Evolutionary conservation across 2,113 vertebrate species (phyloP).

Genomic region (Xenopus tropicalis): DNA sequence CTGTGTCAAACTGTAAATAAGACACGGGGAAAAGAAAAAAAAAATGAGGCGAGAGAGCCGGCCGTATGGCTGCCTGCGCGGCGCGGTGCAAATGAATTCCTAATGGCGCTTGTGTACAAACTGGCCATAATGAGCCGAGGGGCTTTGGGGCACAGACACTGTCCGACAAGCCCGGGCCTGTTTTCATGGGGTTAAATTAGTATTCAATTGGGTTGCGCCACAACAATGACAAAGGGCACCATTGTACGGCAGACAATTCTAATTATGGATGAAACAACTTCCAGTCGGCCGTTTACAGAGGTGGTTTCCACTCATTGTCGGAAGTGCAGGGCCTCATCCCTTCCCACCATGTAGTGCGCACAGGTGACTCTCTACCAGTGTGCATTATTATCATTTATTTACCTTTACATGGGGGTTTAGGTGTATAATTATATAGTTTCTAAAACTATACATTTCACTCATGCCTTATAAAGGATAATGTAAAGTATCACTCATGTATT

Average conservation of each 20-base stretch:
- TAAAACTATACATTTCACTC: no score
- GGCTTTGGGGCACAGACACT: slow-evolving; percentile 19
- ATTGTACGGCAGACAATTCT: background rate
- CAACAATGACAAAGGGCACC: background rate
- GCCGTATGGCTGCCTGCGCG: slow-evolving; percentile 57
- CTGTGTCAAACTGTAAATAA: slow-evolving; percentile 69
- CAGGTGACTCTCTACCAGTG: no score
- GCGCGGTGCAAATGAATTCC: slow-evolving; percentile 60
- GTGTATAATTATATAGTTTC: no score
- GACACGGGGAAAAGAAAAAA: slow-evolving; percentile 50
- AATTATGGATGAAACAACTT: background rate
- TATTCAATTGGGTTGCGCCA: slow-evolving; percentile 13
- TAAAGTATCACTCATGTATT: no score
- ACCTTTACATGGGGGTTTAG: no score
- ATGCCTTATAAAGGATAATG: no score
- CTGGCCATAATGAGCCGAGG: slow-evolving; percentile 52
- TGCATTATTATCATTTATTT: no score
- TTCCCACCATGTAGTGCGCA: no score
- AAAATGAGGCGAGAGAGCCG: slow-evolving; percentile 52
- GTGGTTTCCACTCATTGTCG: background rate
- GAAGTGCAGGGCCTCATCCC: no score
- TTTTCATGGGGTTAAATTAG: slow-evolving; percentile 25
- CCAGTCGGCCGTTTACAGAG: background rate
- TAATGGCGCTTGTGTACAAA: slow-evolving; percentile 60
- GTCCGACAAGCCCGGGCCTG: slow-evolving; percentile 49